Percentiles rank a stretch among this genome's conserved stretches.
phyloP scores from a whole-genome alignment of 2,113 vertebrate genomes.

The Mus musculus region DNA sequence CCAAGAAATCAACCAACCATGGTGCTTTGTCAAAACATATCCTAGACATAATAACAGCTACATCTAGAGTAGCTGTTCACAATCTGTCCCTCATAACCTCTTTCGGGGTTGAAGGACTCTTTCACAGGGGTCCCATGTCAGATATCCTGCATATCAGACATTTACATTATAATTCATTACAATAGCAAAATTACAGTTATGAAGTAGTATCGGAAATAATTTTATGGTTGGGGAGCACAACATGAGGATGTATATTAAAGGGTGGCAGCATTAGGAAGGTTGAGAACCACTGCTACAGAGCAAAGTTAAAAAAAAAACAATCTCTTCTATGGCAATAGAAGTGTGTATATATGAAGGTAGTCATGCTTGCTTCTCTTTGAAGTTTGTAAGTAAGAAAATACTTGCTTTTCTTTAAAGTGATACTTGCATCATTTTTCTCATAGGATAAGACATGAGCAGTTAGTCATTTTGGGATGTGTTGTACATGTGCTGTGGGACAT shows the following conservation, averaged over 20 bases:
- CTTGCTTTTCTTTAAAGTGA: background rate
- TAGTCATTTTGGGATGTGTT: background rate
- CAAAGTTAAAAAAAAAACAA: background rate
- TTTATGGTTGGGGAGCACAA: background rate
- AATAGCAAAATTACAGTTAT: background rate
- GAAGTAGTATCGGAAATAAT: background rate
- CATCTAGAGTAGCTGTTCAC: background rate
- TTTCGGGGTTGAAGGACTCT: background rate
- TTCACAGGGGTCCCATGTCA: background rate
- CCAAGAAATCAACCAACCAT: background rate
- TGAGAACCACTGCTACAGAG: background rate
- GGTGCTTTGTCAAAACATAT: background rate
- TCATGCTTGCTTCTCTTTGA: background rate
- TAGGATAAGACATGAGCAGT: background rate
- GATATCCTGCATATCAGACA: background rate
- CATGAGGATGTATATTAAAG: background rate
- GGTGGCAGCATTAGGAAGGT: background rate
- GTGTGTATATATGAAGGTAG: background rate
- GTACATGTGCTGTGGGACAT: background rate
- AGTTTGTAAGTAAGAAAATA: background rate
- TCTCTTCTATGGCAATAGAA: background rate
- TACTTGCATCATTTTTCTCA: background rate
- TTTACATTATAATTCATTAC: background rate
- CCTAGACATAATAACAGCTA: background rate
- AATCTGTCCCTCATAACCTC: background rate